Conservation (phyloP, 2,797 vertebrate species). For the Phataginus tricuspis region DNA sequence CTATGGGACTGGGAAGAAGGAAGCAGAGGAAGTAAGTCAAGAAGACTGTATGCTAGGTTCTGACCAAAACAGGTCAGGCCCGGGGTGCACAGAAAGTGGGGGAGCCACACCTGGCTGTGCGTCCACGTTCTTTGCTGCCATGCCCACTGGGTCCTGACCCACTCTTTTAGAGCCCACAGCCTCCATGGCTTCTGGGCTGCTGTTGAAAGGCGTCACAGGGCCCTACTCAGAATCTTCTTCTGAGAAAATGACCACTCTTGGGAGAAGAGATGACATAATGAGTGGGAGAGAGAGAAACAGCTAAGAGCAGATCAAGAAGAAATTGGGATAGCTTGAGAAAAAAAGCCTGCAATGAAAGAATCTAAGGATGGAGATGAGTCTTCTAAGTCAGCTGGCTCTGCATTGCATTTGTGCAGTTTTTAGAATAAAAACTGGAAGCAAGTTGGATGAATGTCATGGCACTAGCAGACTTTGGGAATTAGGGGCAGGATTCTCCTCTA, state of each 20-base stretch:
- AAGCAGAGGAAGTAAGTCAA: not conserved
- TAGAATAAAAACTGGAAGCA: constrained; percentile 28
- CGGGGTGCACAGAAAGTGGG: not conserved
- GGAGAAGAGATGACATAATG: not conserved
- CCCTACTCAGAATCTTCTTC: not conserved
- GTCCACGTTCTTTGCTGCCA: not conserved
- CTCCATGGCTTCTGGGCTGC: not conserved
- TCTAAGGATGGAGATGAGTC: not conserved
- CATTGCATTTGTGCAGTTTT: not conserved
- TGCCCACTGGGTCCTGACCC: not conserved
- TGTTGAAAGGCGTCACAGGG: not conserved
- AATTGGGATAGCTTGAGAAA: not conserved
- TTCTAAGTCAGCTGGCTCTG: not conserved
- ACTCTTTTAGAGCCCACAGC: not conserved
- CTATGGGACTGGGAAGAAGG: not conserved
- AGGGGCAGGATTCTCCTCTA: constrained; percentile 34
- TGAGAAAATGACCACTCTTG: not conserved
- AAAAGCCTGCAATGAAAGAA: not conserved
- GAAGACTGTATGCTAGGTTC: not conserved
- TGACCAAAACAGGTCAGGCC: no score
- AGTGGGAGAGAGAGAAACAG: not conserved
- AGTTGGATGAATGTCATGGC: not conserved
- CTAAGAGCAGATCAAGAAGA: not conserved
- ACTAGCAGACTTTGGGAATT: not conserved
- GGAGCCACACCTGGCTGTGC: not conserved